Evolutionary conservation across 2,113 vertebrate species (phyloP).

Genomic region (Eretmochelys imbricata): DNA sequence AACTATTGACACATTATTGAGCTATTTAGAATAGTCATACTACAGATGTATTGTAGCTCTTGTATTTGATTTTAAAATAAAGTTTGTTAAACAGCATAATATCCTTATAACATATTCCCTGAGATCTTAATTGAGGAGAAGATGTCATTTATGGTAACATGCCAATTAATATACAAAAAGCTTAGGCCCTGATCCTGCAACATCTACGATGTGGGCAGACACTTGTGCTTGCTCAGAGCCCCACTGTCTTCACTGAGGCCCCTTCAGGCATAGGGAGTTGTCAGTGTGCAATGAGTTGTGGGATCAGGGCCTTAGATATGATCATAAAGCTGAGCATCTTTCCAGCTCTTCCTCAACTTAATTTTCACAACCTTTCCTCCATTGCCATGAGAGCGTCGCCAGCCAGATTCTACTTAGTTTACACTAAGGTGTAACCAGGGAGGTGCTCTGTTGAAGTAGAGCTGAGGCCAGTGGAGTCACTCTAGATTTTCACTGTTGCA

Average conservation of each 20-base stretch:
- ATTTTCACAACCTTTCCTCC: background rate
- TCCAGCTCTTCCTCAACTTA: background rate
- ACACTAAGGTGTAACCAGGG: background rate
- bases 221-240: background rate
- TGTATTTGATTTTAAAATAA: background rate
- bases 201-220: background rate
- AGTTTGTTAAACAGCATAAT: background rate
- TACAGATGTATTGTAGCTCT: background rate
- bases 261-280: background rate
- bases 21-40: background rate
- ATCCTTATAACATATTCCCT: constrained; percentile 3
- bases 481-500: background rate
- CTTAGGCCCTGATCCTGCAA: background rate
- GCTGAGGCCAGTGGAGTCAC: background rate
- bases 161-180: background rate
- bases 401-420: background rate
- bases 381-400: background rate
- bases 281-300: background rate
- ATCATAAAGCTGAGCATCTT: background rate
- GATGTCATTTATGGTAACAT: background rate
- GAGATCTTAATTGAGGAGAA: background rate
- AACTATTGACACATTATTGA: background rate
- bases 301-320: background rate
- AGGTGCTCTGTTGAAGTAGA: background rate
- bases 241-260: background rate